A percentile compares a stretch with the other conserved stretches of the same genome.
Evolutionary conservation across 2,797 vertebrate species (phyloP).

Genomic region (Syngnathus rostellatus): DNA sequence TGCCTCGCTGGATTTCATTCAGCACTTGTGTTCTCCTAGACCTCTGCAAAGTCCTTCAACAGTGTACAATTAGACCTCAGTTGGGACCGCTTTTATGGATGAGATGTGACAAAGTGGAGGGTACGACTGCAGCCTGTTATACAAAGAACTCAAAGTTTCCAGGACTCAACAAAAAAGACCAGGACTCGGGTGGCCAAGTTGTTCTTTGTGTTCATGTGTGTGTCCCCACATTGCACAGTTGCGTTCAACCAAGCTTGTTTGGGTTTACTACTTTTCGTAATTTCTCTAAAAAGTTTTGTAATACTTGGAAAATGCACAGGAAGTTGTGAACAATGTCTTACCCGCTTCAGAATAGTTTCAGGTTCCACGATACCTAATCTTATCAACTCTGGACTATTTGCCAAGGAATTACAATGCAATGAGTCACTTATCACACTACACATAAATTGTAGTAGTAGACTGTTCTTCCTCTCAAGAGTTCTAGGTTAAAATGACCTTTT

Average conservation of each 20-base stretch:
- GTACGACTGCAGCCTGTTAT: constrained; percentile 6
- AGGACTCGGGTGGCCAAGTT: neutral
- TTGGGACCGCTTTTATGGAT: constrained; percentile 17
- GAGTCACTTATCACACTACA: neutral
- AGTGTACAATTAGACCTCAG: constrained; percentile 27
- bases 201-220: neutral
- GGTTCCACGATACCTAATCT: neutral
- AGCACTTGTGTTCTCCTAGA: constrained; percentile 15
- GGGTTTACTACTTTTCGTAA: neutral
- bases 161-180: constrained; percentile 1
- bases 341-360: neutral
- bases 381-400: constrained; percentile 1
- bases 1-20: constrained; percentile 22
- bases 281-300: no score
- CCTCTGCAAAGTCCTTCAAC: constrained; percentile 18
- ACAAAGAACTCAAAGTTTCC: constrained; percentile 25
- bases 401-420: neutral
- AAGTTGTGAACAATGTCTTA: neutral
- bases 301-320: neutral
- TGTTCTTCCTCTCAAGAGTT: neutral
- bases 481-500: constrained; percentile 21
- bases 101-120: constrained; percentile 12
- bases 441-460: neutral
- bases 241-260: neutral
- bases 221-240: neutral